phyloP scores from a whole-genome alignment of 2,113 vertebrate species.

The Rhinogobius similis region DNA sequence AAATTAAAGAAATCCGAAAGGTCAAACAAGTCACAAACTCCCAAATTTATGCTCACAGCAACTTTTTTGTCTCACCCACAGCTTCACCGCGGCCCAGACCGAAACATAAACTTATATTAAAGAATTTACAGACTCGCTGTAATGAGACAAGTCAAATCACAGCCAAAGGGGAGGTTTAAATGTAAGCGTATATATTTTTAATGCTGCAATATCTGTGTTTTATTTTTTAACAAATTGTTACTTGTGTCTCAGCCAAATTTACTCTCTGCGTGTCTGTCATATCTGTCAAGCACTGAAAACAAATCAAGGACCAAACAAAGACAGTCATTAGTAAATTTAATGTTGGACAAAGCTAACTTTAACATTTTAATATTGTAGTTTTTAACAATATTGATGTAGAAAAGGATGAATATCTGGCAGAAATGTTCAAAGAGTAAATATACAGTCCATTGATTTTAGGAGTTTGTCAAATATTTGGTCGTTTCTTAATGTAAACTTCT shows the following conservation, averaged over 20 bases:
- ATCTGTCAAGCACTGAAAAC: background rate
- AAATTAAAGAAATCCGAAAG: conserved; percentile 12
- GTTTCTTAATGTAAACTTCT: no score
- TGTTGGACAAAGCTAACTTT: no score
- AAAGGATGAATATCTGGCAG: no score
- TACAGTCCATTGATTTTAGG: no score
- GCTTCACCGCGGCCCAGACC: background rate
- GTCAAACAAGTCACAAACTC: background rate
- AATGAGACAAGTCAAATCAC: background rate
- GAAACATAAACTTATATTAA: background rate
- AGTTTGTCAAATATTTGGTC: no score
- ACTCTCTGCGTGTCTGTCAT: background rate
- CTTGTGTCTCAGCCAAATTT: background rate
- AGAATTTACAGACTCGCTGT: background rate
- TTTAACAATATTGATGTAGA: no score
- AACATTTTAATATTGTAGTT: no score
- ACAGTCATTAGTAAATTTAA: no score
- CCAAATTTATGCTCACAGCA: background rate
- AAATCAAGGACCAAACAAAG: background rate
- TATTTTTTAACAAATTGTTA: background rate
- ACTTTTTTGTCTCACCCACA: background rate
- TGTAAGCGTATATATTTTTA: background rate
- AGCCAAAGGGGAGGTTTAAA: background rate
- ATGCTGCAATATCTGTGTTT: background rate
- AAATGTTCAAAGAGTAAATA: no score